Percentiles rank a stretch among this genome's conserved stretches.
phyloP scores from a whole-genome alignment of 2,888 invertebrate genomes.

The Thereva nobilitata region DNA sequence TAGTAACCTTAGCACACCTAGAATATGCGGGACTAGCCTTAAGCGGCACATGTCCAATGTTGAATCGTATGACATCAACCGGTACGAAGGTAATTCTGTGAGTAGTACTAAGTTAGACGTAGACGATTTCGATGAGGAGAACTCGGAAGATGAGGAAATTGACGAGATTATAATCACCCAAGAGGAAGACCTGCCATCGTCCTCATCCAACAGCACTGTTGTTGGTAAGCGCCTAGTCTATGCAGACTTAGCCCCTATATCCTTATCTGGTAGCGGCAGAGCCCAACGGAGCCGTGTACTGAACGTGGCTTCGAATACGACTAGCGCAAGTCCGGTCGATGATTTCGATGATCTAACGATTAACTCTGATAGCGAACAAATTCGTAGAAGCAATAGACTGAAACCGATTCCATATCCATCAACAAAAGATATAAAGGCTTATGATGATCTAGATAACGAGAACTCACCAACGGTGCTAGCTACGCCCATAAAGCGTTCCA shows the following conservation, averaged over 20 bases:
- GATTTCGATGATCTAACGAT: constrained; percentile 40
- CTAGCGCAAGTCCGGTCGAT: constrained; percentile 31
- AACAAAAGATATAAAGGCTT: background rate
- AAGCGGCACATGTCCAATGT: constrained; percentile 47
- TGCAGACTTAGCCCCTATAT: constrained; percentile 53
- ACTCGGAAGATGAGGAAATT: constrained; percentile 45
- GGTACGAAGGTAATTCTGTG: constrained; percentile 35
- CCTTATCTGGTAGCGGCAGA: background rate
- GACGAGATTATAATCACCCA: constrained; percentile 49
- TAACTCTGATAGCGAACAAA: constrained; percentile 41
- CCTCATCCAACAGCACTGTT: constrained; percentile 47
- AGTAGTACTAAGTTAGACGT: constrained; percentile 30
- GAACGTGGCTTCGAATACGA: constrained; percentile 2
- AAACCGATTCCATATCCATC: constrained; percentile 26
- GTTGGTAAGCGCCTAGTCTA: constrained; percentile 50
- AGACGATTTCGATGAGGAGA: constrained; percentile 15
- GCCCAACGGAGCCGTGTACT: background rate
- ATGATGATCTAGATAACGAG: constrained; percentile 9
- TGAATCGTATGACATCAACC: constrained; percentile 45
- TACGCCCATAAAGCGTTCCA: constrained; percentile 55
- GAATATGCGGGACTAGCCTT: constrained; percentile 47
- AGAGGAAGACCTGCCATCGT: constrained; percentile 38
- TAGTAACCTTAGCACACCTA: constrained; percentile 40
- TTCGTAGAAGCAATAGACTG: constrained; percentile 31
- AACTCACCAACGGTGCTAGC: constrained; percentile 34